Evolutionary conservation across 2,888 invertebrate species (phyloP), one percentile per base, ranked within the genome.

Genomic region (Patella ulyssiponensis): DNA sequence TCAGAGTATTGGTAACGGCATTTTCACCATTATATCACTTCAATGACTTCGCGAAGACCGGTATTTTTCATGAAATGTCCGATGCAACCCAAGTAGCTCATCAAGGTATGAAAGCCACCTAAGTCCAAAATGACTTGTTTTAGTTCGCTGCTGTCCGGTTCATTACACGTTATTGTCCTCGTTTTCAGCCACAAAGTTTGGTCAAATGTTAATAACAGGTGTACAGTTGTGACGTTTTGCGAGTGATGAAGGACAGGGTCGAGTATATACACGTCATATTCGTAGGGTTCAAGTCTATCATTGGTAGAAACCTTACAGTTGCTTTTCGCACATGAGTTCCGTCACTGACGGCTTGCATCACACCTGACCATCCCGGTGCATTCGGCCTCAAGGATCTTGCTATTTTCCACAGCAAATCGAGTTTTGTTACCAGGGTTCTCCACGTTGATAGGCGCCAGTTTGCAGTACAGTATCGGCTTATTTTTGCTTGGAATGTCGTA

Each of bases 291-390:
- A 56, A 15, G 56, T 56, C 17, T n/a, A 2, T 56, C 56, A 56
- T 56, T 56, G 56, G 56, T 56, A 56, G 56, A 56, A 56, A 56
- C 15, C 17, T 56, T 56, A 56, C 17, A 56, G 77, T 73, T 3
- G 84, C 75, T 78, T 82, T 77, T 12, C 84, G 85, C 27, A 81
- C 82, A 1, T n/a, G n/a, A n/a, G n/a, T n/a, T n/a, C n/a, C n/a
- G n/a, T n/a, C n/a, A n/a, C n/a, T n/a, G n/a, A 81, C 56, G 56
- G 54, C 69, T 77, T 86, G 84, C 85, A 84, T 85, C 20, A 79
- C 53, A 3, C 83, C 85, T n/a, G 80, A 79, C 83, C 86, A 85
- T 12, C 69, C 75, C 33, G 83, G 83, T 20, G 71, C 71, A 44
- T 73, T 72, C 14, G 76, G 53, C 11, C 70, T 58, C 14, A 80